Percentiles rank a stretch among this genome's conserved stretches.
Evolutionary conservation across 2,888 invertebrate genomes (phyloP).

Genomic region (Beris morrisii): DNA sequence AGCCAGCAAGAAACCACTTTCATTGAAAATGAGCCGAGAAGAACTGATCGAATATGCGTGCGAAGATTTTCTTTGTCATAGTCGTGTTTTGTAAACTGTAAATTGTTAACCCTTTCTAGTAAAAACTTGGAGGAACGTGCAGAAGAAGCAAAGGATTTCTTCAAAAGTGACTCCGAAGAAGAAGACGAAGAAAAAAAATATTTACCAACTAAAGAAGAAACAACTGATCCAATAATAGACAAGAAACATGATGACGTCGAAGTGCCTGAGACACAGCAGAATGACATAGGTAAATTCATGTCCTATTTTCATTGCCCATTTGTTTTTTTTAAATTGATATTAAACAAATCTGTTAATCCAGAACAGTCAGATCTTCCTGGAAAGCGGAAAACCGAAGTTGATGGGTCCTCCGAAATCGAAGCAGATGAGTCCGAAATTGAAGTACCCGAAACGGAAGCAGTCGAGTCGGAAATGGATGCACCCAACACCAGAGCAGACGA

Average conservation of each 20-base stretch:
- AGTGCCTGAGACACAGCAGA: too few relatives aligned
- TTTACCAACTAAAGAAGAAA: neutral
- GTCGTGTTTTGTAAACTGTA: too few relatives aligned
- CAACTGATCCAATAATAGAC: neutral
- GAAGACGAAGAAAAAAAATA: conserved; percentile 56
- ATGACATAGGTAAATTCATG: too few relatives aligned
- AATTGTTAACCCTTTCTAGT: conserved; percentile 53
- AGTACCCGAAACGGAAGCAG: neutral
- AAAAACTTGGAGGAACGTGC: conserved; percentile 70
- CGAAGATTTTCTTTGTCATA: conserved; percentile 42
- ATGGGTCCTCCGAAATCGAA: neutral
- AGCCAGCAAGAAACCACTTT: conserved; percentile 38
- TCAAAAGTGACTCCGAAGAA: conserved; percentile 64
- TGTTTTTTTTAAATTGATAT: too few relatives aligned
- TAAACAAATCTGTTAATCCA: too few relatives aligned
- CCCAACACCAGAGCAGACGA: neutral
- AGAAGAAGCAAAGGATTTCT: conserved; percentile 74
- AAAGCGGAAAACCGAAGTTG: neutral
- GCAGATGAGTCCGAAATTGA: neutral
- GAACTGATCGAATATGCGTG: conserved; percentile 68
- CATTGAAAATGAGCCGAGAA: conserved; percentile 68
- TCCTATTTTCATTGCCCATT: too few relatives aligned
- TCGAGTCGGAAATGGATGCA: neutral
- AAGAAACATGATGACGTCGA: too few relatives aligned
- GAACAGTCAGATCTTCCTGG: too few relatives aligned